Evolutionary conservation across 1,140 invertebrate species (phyloP), one percentile per base, ranked within the genome.

Genomic region (Diplogasteroides magnus): DNA sequence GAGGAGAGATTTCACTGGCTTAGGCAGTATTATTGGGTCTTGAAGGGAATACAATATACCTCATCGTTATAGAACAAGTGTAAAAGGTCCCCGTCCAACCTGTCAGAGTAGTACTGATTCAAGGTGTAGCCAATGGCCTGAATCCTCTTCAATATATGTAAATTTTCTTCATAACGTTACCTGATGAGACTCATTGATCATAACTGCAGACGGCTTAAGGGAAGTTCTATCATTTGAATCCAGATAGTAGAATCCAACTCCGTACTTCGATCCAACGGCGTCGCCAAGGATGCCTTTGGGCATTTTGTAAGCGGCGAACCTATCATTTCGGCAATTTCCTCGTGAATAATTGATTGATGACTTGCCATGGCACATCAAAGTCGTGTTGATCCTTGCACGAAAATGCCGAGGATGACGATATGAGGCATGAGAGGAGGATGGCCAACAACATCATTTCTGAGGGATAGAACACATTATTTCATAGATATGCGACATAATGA

Each of bases 231-330:
- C 76, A 25, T 67, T 67, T 1, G 69, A 60, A 67, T 77, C 75
- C 61, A 77, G 48, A 29, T 77, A 77, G 61, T 77, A 77, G 55
- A 71, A 77, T 6, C 63, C 75, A 26, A 63, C 19, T 31, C 75
- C 74, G 23, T 65, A 29, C 14, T 27, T 60, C 48, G 76, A 23
- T 0, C 74, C 75, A 2, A 69, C 58, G 13, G 67, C 60, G 14
- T 68, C 58, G 19, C 69, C 69, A 23, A 61, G 57, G 11, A 61
- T 64, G 13, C 56, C 69, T n/a, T n/a, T n/a, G 26, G 75, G 75
- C 71, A 77, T 69, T 55, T 77, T 77, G 64, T 77, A 77, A 14
- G 66, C 71, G 19, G 71, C 64, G 27, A 61, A 75, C 73, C 73
- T 74, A 26, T n/a, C n/a, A n/a, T n/a, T n/a, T n/a, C n/a, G n/a